phyloP scores from a whole-genome alignment of 2,113 vertebrate species.

The Haemorhous mexicanus region DNA sequence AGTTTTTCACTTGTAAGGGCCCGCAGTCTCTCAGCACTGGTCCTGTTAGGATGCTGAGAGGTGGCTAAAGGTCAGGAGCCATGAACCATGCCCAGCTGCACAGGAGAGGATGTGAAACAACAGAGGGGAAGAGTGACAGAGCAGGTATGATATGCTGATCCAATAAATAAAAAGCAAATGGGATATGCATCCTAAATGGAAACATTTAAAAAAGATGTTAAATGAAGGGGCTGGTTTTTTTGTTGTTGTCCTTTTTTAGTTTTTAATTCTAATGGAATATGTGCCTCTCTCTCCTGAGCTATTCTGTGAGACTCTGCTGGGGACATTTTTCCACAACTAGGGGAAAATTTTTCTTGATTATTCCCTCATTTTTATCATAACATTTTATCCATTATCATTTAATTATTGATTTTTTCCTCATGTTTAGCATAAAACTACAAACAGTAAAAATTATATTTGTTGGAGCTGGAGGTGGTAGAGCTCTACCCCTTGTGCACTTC shows the following conservation, averaged over 20 bases:
- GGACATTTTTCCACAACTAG: not conserved
- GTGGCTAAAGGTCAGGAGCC: not conserved
- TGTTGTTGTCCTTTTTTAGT: not conserved
- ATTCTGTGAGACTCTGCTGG: not conserved
- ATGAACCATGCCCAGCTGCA: rapidly evolving
- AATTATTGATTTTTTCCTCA: not conserved
- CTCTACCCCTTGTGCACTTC: not conserved
- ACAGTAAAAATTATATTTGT: not conserved
- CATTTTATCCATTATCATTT: not conserved
- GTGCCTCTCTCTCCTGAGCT: not conserved
- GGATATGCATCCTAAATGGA: not conserved
- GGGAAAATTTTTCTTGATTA: not conserved
- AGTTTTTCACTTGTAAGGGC: not conserved
- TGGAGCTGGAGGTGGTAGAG: not conserved
- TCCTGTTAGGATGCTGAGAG: not conserved
- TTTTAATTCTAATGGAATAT: not conserved
- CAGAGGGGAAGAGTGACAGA: not conserved
- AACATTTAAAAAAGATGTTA: not conserved
- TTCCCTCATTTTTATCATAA: not conserved
- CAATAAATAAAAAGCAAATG: not conserved
- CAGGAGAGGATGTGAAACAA: not conserved
- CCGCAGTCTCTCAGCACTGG: not conserved
- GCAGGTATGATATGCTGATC: not conserved
- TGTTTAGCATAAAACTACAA: not conserved
- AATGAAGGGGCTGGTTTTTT: not conserved